Base-by-base conservation (phyloP, 2,888 invertebrate species). In the Sesamia inferens region DNA sequence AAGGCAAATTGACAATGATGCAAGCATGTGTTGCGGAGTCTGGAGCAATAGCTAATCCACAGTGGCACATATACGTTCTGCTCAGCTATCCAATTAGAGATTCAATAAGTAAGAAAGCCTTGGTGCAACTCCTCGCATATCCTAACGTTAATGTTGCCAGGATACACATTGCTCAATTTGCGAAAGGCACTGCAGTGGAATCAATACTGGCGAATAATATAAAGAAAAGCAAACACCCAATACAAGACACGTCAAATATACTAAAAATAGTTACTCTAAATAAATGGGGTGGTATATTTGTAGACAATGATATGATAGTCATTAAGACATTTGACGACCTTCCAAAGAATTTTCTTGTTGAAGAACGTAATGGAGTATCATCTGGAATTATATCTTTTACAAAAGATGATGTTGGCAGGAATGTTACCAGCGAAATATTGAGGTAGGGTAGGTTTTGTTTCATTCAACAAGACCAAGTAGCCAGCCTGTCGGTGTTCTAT, bases 21-120 rank as follows among this genome's bases (percentile, higher is more conserved):
- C 69, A 74, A 22, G 74, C 77, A 11, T 68, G 74, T 68, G 68
- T 74, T 44, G 48, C 42, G 19, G 74, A 74, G 11, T 58, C 74
- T 14, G 77, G 77, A 5, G 77, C 77, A 22, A 5, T 51, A 19
- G 19, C 42, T n/a, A 55, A 74, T 44, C 68, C 68, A 0, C 14
- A 77, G 2, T 22, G 57, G 31, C 68, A 19, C 11, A 58, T 74
- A 57, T 58, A 68, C 13, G 14, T 77, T 22, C 14, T 74, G 4
- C 22, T 77, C 31, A 77, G 31, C 8, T 76, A 22, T 58, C n/a
- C 48, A 14, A 58, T 77, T 31, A 68, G 31, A 7, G 68, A 55
- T 22, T 31, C 31, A n/a, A 6, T 48, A 42, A 68, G 24, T 42
- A 76, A 57, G 31, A 55, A 11, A 76, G 22, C 44, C 6, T 11